These are phyloP conservation scores for Sialis fuliginosa DNA, from an alignment of 2,888 invertebrate genomes.

Conservation along the genomic window DNA sequence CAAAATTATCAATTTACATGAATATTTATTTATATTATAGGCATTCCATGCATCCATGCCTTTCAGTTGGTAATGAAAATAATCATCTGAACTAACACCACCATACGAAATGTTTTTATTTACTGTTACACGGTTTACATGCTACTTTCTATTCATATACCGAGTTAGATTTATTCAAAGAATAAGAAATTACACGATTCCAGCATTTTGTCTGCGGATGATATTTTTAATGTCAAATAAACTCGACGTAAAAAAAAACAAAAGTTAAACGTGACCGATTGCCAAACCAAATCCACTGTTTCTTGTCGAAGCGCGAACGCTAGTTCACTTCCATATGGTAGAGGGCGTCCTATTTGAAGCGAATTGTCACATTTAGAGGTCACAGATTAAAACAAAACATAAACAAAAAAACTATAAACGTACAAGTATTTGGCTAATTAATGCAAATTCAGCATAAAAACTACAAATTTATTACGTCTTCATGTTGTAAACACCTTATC, in stretches of 20 bases:
- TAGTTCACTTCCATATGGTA: neutral
- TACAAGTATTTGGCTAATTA: constrained; percentile 6
- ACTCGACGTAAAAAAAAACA: neutral
- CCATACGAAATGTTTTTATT: constrained; percentile 3
- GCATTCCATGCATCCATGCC: constrained; percentile 5
- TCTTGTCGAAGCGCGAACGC: neutral
- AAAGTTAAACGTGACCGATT: neutral
- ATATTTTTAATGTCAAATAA: neutral
- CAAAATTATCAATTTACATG: neutral
- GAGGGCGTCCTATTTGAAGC: too few relatives aligned
- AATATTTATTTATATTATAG: neutral
- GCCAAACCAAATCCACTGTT: neutral
- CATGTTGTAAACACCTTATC: neutral
- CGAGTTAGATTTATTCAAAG: neutral
- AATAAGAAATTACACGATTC: neutral
- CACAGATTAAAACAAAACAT: constrained; percentile 1
- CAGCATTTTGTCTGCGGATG: constrained; percentile 4
- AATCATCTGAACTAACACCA: constrained; percentile 1
- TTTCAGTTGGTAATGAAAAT: neutral
- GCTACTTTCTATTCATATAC: constrained; percentile 1
- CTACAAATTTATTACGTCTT: too few relatives aligned
- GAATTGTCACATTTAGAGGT: too few relatives aligned
- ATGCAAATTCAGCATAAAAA: constrained; percentile 9
- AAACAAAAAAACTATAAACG: constrained; percentile 7
- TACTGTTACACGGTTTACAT: constrained; percentile 1